Evolutionary conservation across 2,797 vertebrate genomes (phyloP), one percentile per base, ranked within the genome.

Genomic region (Smutsia temminckii): DNA sequence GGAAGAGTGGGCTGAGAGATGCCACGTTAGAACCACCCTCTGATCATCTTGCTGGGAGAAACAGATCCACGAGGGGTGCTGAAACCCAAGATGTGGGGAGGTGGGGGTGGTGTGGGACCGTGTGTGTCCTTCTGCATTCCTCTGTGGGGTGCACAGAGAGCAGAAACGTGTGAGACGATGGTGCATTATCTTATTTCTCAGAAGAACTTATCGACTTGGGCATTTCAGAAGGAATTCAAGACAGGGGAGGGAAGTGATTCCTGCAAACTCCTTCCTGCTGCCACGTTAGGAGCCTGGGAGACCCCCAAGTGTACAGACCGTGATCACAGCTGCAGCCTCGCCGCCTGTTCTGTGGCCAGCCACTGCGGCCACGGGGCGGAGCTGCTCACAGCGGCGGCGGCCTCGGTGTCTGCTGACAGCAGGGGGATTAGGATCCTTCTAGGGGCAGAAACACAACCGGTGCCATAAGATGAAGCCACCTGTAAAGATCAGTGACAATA

Each of bases 191-290:
- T 63, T 75, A 89, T 75, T 91, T 89, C 27, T 91, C 37, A 72
- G 46, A 80, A 88, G 59, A 85, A 69, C 8, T 55, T 80, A 86
- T 27, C n/a, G 40, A 77, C 63, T 7, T 83, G 46, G 63, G 12
- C 27, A 83, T 55, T 74, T 51, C 29, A 18, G 25, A 64, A 91
- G 8, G 57, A 78, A 85, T 66, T 79, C 84, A 77, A 32, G 61
- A 91, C 1, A 64, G 20, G 37, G 55, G 40, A 84, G 21, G 34
- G 40, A 64, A 42, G 57, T 84, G 57, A 91, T 69, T 55, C 32
- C 80, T 61, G 59, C 51, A 84, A 94, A 79, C 18, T 57, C 37
- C 14, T 69, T 92, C 34, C 66, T 75, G 29, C 20, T 66, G 49
- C 42, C 66, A 51, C 66, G 20, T 80, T n/a, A 64, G 85, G 37